A percentile compares a stretch with the other conserved stretches of the same genome.
Evolutionary conservation across 2,113 vertebrate genomes (phyloP).

Genomic region (Hucho hucho): DNA sequence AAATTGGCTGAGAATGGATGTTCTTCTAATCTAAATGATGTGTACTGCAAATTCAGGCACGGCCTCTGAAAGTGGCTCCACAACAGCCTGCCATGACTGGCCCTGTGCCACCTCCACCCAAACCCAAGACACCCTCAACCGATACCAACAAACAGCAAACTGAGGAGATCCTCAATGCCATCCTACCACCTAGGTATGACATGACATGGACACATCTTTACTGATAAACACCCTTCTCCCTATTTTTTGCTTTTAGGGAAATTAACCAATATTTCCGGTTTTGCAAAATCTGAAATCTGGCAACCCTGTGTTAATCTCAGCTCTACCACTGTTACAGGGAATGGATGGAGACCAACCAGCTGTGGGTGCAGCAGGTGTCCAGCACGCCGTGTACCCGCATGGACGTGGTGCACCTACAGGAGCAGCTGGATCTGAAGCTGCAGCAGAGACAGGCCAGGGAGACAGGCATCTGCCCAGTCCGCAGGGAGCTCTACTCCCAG

Average conservation of each 20-base stretch:
- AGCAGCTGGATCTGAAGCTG: conserved; percentile 83
- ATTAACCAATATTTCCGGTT: too few relatives aligned
- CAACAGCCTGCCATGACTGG: conserved; percentile 52
- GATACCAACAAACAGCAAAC: conserved; percentile 73
- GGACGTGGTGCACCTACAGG: conserved; percentile 85
- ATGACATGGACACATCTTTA: too few relatives aligned
- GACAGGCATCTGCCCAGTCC: conserved; percentile 89
- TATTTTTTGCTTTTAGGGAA: background rate
- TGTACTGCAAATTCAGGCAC: conserved; percentile 62
- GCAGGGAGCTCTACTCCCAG: conserved; percentile 89
- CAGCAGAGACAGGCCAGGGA: conserved; percentile 85
- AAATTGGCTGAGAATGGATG: background rate
- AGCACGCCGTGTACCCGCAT: conserved; percentile 83
- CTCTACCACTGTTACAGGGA: conserved; percentile 68
- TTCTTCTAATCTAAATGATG: background rate
- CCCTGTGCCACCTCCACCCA: conserved; percentile 78
- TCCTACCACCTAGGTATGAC: conserved; percentile 87
- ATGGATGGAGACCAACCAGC: conserved; percentile 80
- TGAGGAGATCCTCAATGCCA: conserved; percentile 84
- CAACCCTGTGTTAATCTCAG: conserved; percentile 6
- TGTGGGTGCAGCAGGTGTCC: conserved; percentile 92
- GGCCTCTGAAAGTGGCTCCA: conserved; percentile 66
- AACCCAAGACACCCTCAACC: conserved; percentile 58
- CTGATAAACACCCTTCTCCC: background rate
- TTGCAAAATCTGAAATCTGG: too few relatives aligned